phyloP scores from a whole-genome alignment of 2,888 invertebrate genomes.

The Pristionchus maxplancki region DNA sequence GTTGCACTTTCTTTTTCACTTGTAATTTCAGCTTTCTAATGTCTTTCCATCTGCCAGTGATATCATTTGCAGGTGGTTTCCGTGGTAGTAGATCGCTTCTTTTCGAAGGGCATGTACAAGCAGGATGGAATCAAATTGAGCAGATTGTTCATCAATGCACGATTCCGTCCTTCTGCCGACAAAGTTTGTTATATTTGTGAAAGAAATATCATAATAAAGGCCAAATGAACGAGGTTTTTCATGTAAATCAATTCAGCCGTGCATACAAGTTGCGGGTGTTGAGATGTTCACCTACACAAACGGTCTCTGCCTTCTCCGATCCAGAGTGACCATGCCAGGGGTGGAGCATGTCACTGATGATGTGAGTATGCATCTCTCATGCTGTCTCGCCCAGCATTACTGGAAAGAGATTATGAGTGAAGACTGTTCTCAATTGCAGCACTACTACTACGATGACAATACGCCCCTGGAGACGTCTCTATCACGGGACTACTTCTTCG shows the following conservation, averaged over 20 bases:
- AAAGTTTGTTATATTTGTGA: not conserved
- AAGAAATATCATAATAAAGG: not conserved
- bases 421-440: not conserved
- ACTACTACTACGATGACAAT: slow-evolving; percentile 50
- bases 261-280: slow-evolving; percentile 19
- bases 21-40: not conserved
- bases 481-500: slow-evolving; percentile 21
- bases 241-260: no score
- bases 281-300: slow-evolving; percentile 48
- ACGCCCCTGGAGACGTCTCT: slow-evolving; percentile 49
- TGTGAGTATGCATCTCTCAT: not conserved
- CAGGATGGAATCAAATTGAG: not conserved
- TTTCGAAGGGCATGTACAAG: slow-evolving; percentile 12
- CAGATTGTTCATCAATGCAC: slow-evolving; percentile 35
- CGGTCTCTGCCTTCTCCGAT: slow-evolving; percentile 35
- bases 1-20: not conserved
- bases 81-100: slow-evolving; percentile 42
- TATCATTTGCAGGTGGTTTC: slow-evolving; percentile 2
- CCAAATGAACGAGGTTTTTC: no score
- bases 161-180: slow-evolving; percentile 23
- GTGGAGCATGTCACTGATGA: slow-evolving; percentile 8
- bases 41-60: no score
- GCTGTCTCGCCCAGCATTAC: not conserved
- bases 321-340: slow-evolving; percentile 47
- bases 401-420: not conserved